Conservation (phyloP, 2,797 vertebrate species). For the Poeciliopsis infans region DNA sequence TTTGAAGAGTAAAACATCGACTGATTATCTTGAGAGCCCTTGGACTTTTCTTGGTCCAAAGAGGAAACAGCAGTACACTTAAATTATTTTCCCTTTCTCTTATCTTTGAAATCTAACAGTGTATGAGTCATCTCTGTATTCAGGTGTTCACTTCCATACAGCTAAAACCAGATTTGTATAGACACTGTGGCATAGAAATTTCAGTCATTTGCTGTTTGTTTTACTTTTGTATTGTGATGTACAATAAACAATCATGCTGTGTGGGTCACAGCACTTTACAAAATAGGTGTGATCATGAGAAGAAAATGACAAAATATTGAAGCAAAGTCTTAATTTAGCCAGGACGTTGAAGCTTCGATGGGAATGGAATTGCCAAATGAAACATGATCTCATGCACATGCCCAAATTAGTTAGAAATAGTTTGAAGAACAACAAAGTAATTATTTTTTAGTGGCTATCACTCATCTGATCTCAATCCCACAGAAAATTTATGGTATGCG, state of each 20-base stretch:
- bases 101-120: neutral
- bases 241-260: neutral
- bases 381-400: neutral
- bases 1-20: neutral
- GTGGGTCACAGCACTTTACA: neutral
- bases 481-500: neutral
- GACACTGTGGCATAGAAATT: neutral
- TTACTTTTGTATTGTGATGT: neutral
- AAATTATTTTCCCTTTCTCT: neutral
- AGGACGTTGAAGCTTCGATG: neutral
- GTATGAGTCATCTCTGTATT: neutral
- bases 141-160: neutral
- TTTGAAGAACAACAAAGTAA: neutral
- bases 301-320: neutral
- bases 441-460: neutral
- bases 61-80: neutral
- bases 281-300: neutral
- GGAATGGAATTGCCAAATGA: neutral
- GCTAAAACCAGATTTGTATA: neutral
- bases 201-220: neutral
- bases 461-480: neutral
- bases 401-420: neutral
- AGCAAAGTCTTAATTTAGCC: neutral
- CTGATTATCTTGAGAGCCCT: neutral
- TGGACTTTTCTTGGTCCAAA: neutral